phyloP scores from a whole-genome alignment of 2,113 vertebrate genomes.

The Pelodiscus sinensis region DNA sequence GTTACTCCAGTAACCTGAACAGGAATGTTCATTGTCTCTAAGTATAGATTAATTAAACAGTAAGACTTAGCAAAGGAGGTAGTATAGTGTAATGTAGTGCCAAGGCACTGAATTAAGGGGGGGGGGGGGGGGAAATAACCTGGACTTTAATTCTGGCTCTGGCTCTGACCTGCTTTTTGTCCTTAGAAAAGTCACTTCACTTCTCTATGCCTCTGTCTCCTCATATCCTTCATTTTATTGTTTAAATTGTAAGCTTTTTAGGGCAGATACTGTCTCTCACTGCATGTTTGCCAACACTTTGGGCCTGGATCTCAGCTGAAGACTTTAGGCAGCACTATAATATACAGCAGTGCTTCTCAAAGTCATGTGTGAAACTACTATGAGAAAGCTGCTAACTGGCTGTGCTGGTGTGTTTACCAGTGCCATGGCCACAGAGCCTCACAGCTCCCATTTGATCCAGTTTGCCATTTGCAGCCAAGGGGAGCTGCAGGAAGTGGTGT shows the following conservation, averaged over 20 bases:
- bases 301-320: not conserved
- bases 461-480: no score
- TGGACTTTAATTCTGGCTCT: not conserved
- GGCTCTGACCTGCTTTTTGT: not conserved
- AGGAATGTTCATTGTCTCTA: not conserved
- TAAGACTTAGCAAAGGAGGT: not conserved
- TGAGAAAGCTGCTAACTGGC: no score
- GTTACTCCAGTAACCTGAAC: not conserved
- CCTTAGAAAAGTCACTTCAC: not conserved
- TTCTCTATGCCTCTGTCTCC: not conserved
- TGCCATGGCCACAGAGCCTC: no score
- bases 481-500: no score
- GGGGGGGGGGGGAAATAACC: not conserved
- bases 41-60: not conserved
- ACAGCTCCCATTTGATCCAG: no score
- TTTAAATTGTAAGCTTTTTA: not conserved
- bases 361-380: no score
- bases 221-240: not conserved
- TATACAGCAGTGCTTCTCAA: no score
- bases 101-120: not conserved
- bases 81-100: not conserved
- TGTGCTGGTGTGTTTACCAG: no score
- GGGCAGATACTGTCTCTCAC: not conserved
- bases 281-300: not conserved
- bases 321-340: not conserved